phyloP scores from a whole-genome alignment of 1,140 invertebrate species.

The Lamellibrachia luymesi region DNA sequence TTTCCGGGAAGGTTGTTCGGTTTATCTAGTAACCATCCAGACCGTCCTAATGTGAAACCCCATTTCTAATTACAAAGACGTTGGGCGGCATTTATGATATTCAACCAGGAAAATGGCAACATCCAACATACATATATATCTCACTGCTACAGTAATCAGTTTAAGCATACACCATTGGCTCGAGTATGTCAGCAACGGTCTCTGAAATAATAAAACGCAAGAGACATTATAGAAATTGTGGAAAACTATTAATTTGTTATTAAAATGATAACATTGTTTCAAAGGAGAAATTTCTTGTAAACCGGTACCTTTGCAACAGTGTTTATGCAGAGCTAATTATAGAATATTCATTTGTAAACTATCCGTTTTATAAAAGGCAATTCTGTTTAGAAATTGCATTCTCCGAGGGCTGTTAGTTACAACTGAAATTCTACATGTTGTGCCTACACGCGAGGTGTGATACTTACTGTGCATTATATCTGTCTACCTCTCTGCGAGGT shows the following conservation, averaged over 20 bases:
- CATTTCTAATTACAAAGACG: neutral
- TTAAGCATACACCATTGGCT: too few relatives aligned
- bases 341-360: neutral
- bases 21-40: neutral
- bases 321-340: neutral
- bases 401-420: too few relatives aligned
- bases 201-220: neutral
- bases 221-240: neutral
- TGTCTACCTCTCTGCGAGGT: too few relatives aligned
- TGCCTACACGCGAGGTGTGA: too few relatives aligned
- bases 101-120: too few relatives aligned
- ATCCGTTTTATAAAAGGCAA: neutral
- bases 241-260: neutral
- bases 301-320: neutral
- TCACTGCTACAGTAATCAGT: too few relatives aligned
- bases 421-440: too few relatives aligned
- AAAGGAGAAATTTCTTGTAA: neutral
- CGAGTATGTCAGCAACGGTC: neutral
- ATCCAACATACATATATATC: too few relatives aligned
- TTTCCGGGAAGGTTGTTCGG: too few relatives aligned
- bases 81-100: neutral
- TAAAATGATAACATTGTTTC: neutral
- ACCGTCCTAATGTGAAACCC: neutral
- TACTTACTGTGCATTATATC: too few relatives aligned
- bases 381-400: too few relatives aligned